Evolutionary conservation across 2,797 vertebrate genomes (phyloP), one percentile per base, ranked within the genome.

Genomic region (Chaetophractus vellerosus): DNA sequence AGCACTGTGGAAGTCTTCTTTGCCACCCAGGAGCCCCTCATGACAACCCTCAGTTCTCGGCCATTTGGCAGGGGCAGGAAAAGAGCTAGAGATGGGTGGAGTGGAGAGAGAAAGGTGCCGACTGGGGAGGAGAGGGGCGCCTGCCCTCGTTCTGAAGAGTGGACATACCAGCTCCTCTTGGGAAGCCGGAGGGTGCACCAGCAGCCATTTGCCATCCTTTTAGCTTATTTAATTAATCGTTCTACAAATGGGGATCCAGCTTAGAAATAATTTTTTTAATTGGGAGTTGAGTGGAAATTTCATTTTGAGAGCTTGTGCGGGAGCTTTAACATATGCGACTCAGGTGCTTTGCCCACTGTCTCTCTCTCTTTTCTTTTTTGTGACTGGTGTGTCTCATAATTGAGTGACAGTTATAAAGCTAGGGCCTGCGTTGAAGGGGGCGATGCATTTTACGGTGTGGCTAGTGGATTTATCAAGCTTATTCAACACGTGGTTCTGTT

Each of bases 71-170:
- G 31, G 21, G 9, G 1, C 18, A 31, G 18, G n/a, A 31, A 45
- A 16, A 38, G 36, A 26, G 28, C 45, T 6, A 1, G 18, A 28
- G 38, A 72, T 7, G 28, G 5, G 45, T 72, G 41, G 61, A 57
- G 83, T 81, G 11, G 64, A 48, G 33, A 45, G 38, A 18, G 71
- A 33, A 69, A 69, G 63, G 36, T 0, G 0, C 48, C 33, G 18
- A 18, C 4, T 26, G 0, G 10, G 45, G 1, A n/a, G 31, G 26
- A 74, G n/a, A 9, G 8, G 16, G 1, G 16, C 2, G 8, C 26
- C 64, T 31, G 68, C 33, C 28, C 55, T 72, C 5, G 0, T 41
- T 52, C 45, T 50, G 10, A 9, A 31, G 24, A 24, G 19, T 45
- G 24, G 0, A 4, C 23, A 31, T 14, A 6, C 31, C 76, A 36